Percentiles rank a stretch among this genome's conserved stretches.
phyloP scores from a whole-genome alignment of 2,113 vertebrate genomes.

The Tachysurus vachellii region DNA sequence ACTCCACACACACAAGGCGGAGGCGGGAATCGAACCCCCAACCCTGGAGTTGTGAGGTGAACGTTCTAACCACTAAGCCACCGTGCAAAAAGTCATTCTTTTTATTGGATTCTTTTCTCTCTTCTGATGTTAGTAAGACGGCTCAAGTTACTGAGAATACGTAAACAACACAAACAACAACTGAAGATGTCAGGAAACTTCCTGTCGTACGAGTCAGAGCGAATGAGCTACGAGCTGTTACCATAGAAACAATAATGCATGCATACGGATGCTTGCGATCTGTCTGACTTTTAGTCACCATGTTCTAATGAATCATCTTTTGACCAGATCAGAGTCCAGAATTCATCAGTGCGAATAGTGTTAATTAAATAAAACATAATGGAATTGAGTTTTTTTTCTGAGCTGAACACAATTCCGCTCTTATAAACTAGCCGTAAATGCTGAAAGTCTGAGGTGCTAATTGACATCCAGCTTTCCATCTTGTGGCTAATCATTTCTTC shows the following conservation, averaged over 20 bases:
- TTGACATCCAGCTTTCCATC: slow-evolving; percentile 35
- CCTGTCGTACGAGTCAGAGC: no score
- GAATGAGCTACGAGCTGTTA: neutral
- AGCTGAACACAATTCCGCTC: neutral
- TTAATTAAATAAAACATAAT: neutral
- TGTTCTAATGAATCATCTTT: neutral
- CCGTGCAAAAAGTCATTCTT: no score
- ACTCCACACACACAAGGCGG: no score
- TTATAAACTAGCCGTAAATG: neutral
- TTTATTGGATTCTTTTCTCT: neutral
- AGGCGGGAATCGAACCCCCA: no score
- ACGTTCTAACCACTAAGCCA: no score
- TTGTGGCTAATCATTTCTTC: slow-evolving; percentile 8
- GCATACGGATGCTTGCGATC: neutral
- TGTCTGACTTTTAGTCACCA: neutral
- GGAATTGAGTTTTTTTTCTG: neutral
- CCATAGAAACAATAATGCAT: neutral
- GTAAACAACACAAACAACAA: neutral
- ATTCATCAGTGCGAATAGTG: neutral
- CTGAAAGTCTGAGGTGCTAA: slow-evolving; percentile 5
- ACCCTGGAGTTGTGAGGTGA: no score
- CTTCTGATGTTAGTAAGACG: neutral
- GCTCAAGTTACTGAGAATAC: no score
- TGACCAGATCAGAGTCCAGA: neutral
- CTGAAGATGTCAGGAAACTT: neutral